These are phyloP conservation scores for Gymnothorax reevesii DNA, from an alignment of 2,797 vertebrate genomes.

Conservation along the genomic window DNA sequence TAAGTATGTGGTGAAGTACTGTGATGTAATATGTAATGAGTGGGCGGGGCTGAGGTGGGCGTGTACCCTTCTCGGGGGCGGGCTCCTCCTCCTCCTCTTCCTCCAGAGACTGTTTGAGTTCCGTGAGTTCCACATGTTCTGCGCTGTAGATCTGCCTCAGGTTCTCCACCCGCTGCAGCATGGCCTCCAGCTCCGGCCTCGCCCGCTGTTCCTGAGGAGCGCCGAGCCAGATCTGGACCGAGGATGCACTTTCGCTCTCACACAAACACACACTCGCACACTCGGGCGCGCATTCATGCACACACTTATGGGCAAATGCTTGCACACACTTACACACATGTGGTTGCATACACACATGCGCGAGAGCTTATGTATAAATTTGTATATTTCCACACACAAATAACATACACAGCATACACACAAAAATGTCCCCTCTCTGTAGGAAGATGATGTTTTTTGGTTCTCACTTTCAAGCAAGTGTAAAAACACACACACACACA, in stretches of 20 bases:
- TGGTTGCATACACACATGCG: background rate
- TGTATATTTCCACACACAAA: background rate
- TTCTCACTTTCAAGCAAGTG: too few relatives aligned
- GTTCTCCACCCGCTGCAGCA: slow-evolving; percentile 98
- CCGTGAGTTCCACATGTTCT: slow-evolving; percentile 89
- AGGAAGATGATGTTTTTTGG: too few relatives aligned
- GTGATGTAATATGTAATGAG: background rate
- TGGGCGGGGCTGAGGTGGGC: background rate
- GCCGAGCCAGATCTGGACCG: background rate
- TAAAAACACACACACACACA: too few relatives aligned
- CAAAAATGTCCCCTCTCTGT: too few relatives aligned
- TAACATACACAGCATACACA: background rate
- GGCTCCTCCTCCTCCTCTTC: slow-evolving; percentile 77
- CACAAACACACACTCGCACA: too few relatives aligned
- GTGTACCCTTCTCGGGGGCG: slow-evolving; percentile 79
- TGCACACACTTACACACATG: background rate
- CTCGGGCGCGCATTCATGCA: background rate
- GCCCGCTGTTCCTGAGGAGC: slow-evolving; percentile 83
- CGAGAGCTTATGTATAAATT: too few relatives aligned
- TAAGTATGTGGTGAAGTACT: background rate
- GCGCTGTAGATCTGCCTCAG: slow-evolving; percentile 90
- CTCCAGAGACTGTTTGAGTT: slow-evolving; percentile 82
- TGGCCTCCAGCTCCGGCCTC: slow-evolving; percentile 92
- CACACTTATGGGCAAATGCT: background rate
- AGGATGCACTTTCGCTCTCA: background rate